phyloP scores from a whole-genome alignment of 2,888 invertebrate genomes.

The Shargacucullia verbasci region DNA sequence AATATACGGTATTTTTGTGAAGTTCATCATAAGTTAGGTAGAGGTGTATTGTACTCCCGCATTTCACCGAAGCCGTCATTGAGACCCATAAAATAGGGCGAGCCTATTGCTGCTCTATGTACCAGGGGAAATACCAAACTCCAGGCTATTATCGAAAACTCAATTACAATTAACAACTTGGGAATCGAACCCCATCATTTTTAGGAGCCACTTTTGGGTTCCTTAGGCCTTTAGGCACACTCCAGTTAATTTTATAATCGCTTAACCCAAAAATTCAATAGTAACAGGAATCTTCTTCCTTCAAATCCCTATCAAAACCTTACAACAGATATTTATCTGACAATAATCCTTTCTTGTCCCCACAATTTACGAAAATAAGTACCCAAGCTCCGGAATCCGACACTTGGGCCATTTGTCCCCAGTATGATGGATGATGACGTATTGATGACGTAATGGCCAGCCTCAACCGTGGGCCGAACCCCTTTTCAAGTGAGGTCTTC shows the following conservation, averaged over 20 bases:
- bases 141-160: no score
- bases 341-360: conserved; percentile 29
- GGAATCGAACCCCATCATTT: no score
- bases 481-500: conserved; percentile 29
- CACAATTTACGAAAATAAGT: conserved; percentile 37
- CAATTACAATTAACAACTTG: no score
- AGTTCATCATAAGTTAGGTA: no score
- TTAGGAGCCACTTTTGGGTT: no score
- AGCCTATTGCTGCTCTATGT: no score
- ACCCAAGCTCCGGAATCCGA: conserved; percentile 28
- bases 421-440: conserved; percentile 52
- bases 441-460: conserved; percentile 44
- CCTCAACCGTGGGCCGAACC: conserved; percentile 18
- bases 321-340: conserved; percentile 5
- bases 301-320: not conserved
- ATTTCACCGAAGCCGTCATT: no score
- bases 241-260: not conserved
- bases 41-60: no score
- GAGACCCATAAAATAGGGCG: no score
- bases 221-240: no score
- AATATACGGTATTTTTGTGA: no score
- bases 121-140: no score
- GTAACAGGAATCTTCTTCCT: not conserved
- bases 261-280: not conserved
- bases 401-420: conserved; percentile 50